phyloP scores from a whole-genome alignment of 2,888 invertebrate genomes.

The Cephus sareptanus region DNA sequence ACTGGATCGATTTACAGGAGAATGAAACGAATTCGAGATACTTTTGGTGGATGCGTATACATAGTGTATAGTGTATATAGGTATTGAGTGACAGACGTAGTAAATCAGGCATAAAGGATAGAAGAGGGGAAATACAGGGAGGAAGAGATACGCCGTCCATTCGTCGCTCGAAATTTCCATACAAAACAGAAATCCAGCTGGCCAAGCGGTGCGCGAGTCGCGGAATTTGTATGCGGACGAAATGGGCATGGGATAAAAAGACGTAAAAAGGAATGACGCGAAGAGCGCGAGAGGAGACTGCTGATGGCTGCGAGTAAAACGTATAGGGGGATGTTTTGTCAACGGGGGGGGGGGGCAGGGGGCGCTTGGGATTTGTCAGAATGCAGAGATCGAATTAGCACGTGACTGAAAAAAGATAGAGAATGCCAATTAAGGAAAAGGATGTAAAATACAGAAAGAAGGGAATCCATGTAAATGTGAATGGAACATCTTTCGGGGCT shows the following conservation, averaged over 20 bases:
- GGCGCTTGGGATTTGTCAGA: neutral
- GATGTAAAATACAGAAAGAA: neutral
- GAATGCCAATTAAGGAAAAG: neutral
- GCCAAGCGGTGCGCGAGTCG: neutral
- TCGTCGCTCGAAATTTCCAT: neutral
- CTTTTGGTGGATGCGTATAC: neutral
- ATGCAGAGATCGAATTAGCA: neutral
- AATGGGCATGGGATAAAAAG: neutral
- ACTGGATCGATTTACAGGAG: neutral
- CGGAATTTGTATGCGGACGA: neutral
- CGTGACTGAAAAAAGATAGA: neutral
- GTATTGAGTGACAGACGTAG: neutral
- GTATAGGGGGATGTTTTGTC: neutral
- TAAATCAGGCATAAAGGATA: neutral
- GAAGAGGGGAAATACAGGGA: neutral
- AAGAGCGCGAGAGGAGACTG: neutral
- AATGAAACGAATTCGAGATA: neutral
- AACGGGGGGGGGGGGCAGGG: neutral
- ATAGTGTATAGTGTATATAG: neutral
- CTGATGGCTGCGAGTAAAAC: neutral
- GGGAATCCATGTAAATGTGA: neutral
- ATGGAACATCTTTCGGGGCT: neutral
- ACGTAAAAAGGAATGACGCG: neutral
- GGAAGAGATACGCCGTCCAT: slow-evolving; percentile 7
- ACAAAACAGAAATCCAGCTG: neutral